Evolutionary conservation across 2,113 vertebrate genomes (phyloP).

Genomic region (Alaudala cheleensis): DNA sequence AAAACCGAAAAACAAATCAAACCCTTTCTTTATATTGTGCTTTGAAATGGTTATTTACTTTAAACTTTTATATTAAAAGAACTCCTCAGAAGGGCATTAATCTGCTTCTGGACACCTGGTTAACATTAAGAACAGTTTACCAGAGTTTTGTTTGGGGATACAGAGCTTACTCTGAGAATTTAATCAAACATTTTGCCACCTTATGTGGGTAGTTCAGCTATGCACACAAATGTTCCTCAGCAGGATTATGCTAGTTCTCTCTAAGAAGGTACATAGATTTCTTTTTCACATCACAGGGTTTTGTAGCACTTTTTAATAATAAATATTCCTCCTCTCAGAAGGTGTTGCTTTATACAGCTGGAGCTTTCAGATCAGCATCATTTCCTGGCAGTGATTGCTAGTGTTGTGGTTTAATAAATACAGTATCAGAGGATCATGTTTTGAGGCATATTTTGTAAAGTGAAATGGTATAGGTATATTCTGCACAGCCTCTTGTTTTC

Average conservation of each 20-base stretch:
- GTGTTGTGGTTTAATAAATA: slow-evolving; percentile 20
- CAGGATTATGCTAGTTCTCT: background rate
- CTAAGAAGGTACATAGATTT: background rate
- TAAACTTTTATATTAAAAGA: slow-evolving; percentile 14
- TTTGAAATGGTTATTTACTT: slow-evolving; percentile 24
- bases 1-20: background rate
- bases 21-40: background rate
- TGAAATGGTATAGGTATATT: background rate
- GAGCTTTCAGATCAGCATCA: background rate
- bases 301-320: background rate
- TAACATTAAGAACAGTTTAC: slow-evolving; percentile 47
- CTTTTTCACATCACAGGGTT: background rate
- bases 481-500: background rate
- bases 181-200: slow-evolving; percentile 41
- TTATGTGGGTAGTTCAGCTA: background rate
- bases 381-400: background rate
- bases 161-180: slow-evolving; percentile 21
- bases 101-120: slow-evolving; percentile 28
- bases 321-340: slow-evolving; percentile 1
- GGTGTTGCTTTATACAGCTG: background rate
- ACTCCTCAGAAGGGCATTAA: background rate
- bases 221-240: background rate
- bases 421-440: background rate
- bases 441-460: background rate
- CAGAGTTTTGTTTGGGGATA: background rate